Conservation (phyloP, 2,888 invertebrate species). For the Spatulosminthurus flaviceps region DNA sequence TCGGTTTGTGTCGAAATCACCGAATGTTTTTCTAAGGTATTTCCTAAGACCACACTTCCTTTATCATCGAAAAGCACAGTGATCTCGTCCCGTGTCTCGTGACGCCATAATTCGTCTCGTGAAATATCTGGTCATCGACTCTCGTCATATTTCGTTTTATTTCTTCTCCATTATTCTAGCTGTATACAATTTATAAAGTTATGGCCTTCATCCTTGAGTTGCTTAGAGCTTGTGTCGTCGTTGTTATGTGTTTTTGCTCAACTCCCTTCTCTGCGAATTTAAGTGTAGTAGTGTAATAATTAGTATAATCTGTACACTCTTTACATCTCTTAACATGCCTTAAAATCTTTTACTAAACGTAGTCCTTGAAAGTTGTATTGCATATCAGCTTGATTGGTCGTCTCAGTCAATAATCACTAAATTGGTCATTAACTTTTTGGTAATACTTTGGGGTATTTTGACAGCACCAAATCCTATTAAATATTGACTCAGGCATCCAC, state of each 20-base stretch:
- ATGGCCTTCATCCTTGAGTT: conserved; percentile 15
- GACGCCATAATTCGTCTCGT: conserved; percentile 50
- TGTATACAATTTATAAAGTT: not conserved
- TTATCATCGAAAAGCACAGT: conserved; percentile 42
- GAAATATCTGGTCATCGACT: conserved; percentile 22
- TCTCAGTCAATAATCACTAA: conserved; percentile 37
- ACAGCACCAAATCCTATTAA: not conserved
- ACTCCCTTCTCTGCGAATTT: not conserved
- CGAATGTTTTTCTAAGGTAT: conserved; percentile 62
- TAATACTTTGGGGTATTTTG: not conserved
- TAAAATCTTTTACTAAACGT: not conserved
- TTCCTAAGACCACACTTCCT: conserved; percentile 42
- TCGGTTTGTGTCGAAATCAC: conserved; percentile 63
- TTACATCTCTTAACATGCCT: not conserved
- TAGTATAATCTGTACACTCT: too few relatives aligned
- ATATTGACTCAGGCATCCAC: conserved; percentile 40
- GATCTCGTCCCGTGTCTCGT: conserved; percentile 52
- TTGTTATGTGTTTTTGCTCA: conserved; percentile 14
- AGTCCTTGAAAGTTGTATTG: conserved; percentile 11
- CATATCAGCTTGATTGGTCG: conserved; percentile 23
- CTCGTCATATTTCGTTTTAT: conserved; percentile 34
- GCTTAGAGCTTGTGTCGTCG: conserved; percentile 31
- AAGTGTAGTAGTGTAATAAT: not conserved
- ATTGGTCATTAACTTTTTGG: too few relatives aligned
- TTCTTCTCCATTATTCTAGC: not conserved